Conservation (phyloP, 1,140 invertebrate species). For the Cydia amplana region DNA sequence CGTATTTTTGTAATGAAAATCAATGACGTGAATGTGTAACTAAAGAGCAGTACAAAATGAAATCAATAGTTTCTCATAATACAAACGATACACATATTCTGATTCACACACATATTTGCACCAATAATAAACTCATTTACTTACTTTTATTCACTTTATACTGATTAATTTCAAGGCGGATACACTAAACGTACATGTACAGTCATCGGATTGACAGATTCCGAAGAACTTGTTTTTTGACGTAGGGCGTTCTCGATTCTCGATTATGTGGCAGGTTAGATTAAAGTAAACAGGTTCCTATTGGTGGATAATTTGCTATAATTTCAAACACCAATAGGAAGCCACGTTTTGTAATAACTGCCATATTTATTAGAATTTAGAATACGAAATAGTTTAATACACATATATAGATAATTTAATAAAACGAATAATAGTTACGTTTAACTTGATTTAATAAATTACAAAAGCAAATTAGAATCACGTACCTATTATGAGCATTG, state of each 20-base stretch:
- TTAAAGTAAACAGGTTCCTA: conserved; percentile 30
- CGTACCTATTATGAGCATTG: not conserved
- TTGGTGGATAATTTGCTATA: conserved; percentile 35
- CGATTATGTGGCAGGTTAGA: conserved; percentile 51
- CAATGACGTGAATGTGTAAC: conserved; percentile 64
- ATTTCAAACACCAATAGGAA: not conserved
- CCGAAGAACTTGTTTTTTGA: conserved; percentile 64
- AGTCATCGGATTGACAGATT: conserved; percentile 74
- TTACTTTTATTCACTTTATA: conserved; percentile 65
- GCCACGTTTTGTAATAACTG: not conserved
- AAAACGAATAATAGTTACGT: not conserved
- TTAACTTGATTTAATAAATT: not conserved
- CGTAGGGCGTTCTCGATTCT: conserved; percentile 42
- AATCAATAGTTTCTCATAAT: conserved; percentile 26
- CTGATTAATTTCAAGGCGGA: conserved; percentile 63
- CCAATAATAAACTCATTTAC: conserved; percentile 45
- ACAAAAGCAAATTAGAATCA: not conserved
- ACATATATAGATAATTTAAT: not conserved
- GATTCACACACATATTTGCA: conserved; percentile 3
- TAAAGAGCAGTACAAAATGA: conserved; percentile 22
- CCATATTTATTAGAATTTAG: not conserved
- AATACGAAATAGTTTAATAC: not conserved
- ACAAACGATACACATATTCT: not conserved
- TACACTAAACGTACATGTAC: conserved; percentile 67
- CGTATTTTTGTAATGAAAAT: conserved; percentile 64